Conservation (phyloP, 2,797 vertebrate species). For the Enteromius afrohamiltoni region DNA sequence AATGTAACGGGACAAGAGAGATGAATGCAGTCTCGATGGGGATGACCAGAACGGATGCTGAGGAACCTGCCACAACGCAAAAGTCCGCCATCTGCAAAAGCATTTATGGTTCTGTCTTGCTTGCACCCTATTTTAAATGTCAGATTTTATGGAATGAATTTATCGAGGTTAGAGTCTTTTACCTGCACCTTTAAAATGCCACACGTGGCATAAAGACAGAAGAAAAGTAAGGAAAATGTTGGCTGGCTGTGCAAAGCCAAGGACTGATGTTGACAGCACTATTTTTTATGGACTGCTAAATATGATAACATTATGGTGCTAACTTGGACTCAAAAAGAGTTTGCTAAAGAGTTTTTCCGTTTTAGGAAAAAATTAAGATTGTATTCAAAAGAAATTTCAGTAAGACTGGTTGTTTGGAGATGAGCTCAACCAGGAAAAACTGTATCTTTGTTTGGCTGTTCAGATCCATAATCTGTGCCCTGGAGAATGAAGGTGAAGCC, state of each 20-base stretch:
- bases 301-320: constrained; percentile 82
- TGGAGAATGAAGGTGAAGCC: constrained; percentile 53
- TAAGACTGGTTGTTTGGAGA: constrained; percentile 59
- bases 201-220: constrained; percentile 57
- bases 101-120: constrained; percentile 55
- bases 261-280: constrained; percentile 81
- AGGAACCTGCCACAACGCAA: constrained; percentile 48
- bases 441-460: constrained; percentile 39
- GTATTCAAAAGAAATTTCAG: constrained; percentile 45
- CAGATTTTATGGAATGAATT: constrained; percentile 62
- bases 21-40: constrained; percentile 46
- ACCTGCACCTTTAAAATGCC: constrained; percentile 58
- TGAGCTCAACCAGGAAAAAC: constrained; percentile 49
- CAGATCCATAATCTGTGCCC: constrained; percentile 44
- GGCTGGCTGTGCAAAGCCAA: constrained; percentile 79
- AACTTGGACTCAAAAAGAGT: constrained; percentile 76
- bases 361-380: constrained; percentile 79
- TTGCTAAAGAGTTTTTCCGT: constrained; percentile 77
- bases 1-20: constrained; percentile 52
- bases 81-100: constrained; percentile 56
- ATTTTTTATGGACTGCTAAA: constrained; percentile 77
- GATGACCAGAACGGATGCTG: constrained; percentile 48
- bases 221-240: constrained; percentile 62
- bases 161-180: constrained; percentile 59
- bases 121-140: constrained; percentile 65